Evolutionary conservation across 2,888 invertebrate genomes (phyloP), one percentile per base, ranked within the genome.

Genomic region (Crioceris asparagi): DNA sequence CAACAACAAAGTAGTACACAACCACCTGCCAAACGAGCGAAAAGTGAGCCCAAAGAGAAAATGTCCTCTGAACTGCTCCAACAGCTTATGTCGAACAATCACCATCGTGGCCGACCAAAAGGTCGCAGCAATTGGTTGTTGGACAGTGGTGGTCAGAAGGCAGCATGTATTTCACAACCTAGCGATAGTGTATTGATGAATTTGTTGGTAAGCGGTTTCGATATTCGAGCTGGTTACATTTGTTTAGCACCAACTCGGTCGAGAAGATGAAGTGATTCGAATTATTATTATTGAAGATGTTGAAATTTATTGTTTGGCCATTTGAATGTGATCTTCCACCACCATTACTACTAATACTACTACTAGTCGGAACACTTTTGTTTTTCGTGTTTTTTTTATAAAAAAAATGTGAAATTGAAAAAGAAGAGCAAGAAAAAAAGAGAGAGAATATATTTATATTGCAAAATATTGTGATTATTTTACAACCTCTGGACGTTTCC

Each of bases 121-220:
- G 56, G 53, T 18, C 60, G 62, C 43, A 54, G 49, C 29, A 59
- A 56, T 47, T 66, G 65, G 64, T 47, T 60, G 44, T 37, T 60
- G 35, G 60, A 61, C 52, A 53, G 57, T 12, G 55, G 60, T 8
- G 53, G 57, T 3, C 59, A 61, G 40, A 62, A 63, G 45, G 62
- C 62, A 10, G 58, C 62, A 5, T 62, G 63, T 43, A 58, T 59
- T 44, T 63, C 60, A 39, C 71, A 72, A 44, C 74, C 72, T 40
- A 78, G 77, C 38, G 79, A 78, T 51, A 83, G 84, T 65, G 92
- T 93, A 60, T 77, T 93, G 59, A 86, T 90, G 81, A 93, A 93
- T 71, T 79, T 93, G 53, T 75, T 93, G 71, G 84, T 93, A 69
- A 90, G 86, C 74, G 93, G 93, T 56, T 91, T 90, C 67, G 93